Evolutionary conservation across 2,888 invertebrate genomes (phyloP).

Genomic region (Euclidia mi): DNA sequence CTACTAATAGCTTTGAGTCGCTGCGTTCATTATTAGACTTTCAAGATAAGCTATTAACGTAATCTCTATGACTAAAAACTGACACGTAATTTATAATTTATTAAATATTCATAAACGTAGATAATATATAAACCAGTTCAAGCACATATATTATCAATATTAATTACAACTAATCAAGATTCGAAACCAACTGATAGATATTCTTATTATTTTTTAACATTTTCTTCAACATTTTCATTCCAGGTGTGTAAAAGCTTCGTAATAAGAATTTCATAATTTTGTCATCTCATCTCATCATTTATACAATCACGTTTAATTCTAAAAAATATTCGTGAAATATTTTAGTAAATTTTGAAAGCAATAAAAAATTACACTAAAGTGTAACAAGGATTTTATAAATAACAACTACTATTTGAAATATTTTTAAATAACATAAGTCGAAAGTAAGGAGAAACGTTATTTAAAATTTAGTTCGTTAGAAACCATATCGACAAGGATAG

Average conservation of each 20-base stretch:
- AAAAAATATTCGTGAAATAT: slow-evolving; percentile 3
- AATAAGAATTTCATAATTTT: slow-evolving; percentile 7
- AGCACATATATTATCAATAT: too few species aligned
- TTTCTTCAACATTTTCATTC: too few species aligned
- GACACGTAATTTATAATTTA: slow-evolving; percentile 2
- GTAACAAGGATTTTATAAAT: slow-evolving; percentile 9
- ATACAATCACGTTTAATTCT: slow-evolving; percentile 10
- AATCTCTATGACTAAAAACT: slow-evolving; percentile 25
- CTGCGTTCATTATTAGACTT: slow-evolving; percentile 45
- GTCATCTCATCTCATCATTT: too few species aligned
- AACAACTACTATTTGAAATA: slow-evolving; percentile 12
- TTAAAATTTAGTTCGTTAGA: slow-evolving; percentile 16
- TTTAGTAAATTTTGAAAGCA: slow-evolving; percentile 13
- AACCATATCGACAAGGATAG: slow-evolving; percentile 28
- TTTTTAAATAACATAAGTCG: neutral
- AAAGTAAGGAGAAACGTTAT: neutral
- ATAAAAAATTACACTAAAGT: slow-evolving; percentile 18
- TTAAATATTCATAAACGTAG: slow-evolving; percentile 13
- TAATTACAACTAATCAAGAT: too few species aligned
- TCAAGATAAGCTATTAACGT: slow-evolving; percentile 39
- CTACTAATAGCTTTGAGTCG: slow-evolving; percentile 45
- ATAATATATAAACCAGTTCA: neutral
- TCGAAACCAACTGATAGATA: too few species aligned
- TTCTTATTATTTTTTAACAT: too few species aligned
- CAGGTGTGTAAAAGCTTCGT: slow-evolving; percentile 18